Conservation (phyloP, 2,113 vertebrate genomes). For the Grus americana region DNA sequence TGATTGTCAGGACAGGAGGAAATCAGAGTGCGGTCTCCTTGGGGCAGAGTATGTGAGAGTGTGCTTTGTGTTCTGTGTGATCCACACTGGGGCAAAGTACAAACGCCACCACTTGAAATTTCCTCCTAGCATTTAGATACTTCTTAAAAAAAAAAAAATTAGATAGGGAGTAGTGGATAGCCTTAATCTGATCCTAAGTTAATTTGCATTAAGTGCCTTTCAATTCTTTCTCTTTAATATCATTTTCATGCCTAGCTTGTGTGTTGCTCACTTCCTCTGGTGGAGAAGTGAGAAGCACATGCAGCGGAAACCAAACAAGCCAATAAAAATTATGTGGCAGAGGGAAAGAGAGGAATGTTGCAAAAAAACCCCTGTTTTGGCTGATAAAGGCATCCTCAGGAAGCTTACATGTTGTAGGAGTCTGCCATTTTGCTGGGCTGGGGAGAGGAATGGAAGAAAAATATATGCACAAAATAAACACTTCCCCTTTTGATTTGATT, state of each 20-base stretch:
- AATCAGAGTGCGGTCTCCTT: not conserved
- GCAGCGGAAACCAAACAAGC: not conserved
- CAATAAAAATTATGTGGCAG: conserved; percentile 18
- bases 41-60: not conserved
- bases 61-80: not conserved
- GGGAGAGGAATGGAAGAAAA: not conserved
- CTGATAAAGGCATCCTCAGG: conserved; percentile 49
- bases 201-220: not conserved
- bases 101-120: not conserved
- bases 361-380: conserved; percentile 33
- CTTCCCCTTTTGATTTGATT: not conserved
- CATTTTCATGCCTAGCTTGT: not conserved
- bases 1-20: not conserved
- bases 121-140: not conserved
- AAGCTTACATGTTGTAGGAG: not conserved
- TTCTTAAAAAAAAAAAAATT: not conserved
- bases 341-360: not conserved
- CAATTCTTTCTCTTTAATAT: not conserved
- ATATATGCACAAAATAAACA: not conserved
- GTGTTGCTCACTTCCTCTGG: conserved; percentile 24
- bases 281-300: not conserved
- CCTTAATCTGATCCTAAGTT: not conserved
- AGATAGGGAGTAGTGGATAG: not conserved
- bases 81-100: not conserved
- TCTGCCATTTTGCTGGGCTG: not conserved